A percentile compares a stretch with the other conserved stretches of the same genome.
Conservation (phyloP, 2,113 vertebrate genomes). For the Myotis davidii region DNA sequence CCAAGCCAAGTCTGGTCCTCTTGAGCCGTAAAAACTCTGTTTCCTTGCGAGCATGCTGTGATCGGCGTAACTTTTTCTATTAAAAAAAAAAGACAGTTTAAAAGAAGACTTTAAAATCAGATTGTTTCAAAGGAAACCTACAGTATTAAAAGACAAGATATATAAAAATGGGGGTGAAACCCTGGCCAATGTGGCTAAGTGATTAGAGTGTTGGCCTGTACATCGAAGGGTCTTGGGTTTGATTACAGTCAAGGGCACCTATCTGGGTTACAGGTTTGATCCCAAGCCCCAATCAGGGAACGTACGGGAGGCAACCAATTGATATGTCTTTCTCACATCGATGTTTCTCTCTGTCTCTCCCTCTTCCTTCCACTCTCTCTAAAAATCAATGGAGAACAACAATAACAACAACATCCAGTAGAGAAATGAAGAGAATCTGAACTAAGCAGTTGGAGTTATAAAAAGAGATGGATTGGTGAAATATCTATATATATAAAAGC, state of each 20-base stretch:
- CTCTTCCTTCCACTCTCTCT: no score
- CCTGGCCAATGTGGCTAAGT: no score
- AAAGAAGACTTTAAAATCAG: slow-evolving; percentile 27
- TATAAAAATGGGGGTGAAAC: neutral
- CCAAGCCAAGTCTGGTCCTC: slow-evolving; percentile 95
- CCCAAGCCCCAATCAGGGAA: no score
- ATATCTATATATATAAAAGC: no score
- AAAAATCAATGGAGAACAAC: neutral
- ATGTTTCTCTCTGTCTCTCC: no score
- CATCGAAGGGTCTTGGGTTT: no score
- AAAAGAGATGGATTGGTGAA: neutral
- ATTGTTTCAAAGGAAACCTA: slow-evolving; percentile 6
- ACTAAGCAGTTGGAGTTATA: neutral
- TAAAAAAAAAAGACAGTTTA: slow-evolving; percentile 53
- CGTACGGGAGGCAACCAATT: no score
- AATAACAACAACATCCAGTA: neutral
- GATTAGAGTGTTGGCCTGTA: no score
- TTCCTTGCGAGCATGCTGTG: slow-evolving; percentile 97
- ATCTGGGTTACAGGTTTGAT: no score
- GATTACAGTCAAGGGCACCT: no score
- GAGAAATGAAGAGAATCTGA: neutral
- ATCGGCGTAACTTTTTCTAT: slow-evolving; percentile 96
- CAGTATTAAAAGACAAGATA: slow-evolving; percentile 5
- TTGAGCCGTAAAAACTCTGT: slow-evolving; percentile 97
- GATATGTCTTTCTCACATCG: no score